Conservation (phyloP, 2,797 vertebrate genomes). For the Sarcophilus harrisii region DNA sequence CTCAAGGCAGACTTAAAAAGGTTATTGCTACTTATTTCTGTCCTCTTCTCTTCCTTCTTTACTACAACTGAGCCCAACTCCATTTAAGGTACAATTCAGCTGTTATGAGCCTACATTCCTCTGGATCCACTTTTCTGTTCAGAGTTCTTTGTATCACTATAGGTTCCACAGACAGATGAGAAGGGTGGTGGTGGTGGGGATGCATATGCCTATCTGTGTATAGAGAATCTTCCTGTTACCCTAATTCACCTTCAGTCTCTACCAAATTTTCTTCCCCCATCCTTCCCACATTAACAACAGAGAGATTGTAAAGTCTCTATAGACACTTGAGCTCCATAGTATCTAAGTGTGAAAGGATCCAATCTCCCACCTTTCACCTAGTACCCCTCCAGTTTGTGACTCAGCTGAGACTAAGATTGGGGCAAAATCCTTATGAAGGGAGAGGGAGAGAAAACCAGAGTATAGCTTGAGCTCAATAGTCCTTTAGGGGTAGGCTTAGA, state of each 20-base stretch:
- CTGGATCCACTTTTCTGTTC: neutral
- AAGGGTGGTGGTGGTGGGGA: neutral
- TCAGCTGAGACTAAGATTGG: neutral
- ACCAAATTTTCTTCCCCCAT: neutral
- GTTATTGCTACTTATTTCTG: neutral
- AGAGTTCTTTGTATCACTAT: too few relatives aligned
- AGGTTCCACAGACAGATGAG: neutral
- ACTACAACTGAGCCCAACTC: slow-evolving; percentile 53
- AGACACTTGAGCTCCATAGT: neutral
- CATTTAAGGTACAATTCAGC: slow-evolving; percentile 68
- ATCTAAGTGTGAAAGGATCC: neutral
- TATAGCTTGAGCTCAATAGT: neutral
- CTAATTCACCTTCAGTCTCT: neutral
- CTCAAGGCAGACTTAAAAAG: neutral
- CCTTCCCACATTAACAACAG: neutral
- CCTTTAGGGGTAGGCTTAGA: neutral
- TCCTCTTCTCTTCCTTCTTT: neutral
- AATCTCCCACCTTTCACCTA: neutral
- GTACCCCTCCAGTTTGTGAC: neutral
- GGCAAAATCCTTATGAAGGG: neutral
- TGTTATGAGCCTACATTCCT: slow-evolving; percentile 41
- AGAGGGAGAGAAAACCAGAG: neutral
- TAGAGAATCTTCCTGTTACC: neutral
- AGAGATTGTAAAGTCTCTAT: neutral
- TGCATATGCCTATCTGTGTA: neutral